Evolutionary conservation across 2,888 invertebrate genomes (phyloP), one percentile per base, ranked within the genome.

Genomic region (Physocephala rufipes): DNA sequence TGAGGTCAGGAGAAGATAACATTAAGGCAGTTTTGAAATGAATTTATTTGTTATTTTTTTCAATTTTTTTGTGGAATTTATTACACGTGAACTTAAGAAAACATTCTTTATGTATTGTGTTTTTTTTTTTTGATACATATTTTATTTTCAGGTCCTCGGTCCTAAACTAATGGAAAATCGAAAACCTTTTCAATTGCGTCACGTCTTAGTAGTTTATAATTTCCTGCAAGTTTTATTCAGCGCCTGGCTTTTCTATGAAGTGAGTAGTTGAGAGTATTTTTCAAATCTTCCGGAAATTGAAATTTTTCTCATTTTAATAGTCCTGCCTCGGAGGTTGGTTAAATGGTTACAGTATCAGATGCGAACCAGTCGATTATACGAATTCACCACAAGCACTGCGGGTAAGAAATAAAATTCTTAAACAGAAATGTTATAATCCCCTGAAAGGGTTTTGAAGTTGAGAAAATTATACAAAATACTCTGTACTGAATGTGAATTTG

Each of bases 151-250:
- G 90, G 88, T 91, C 71, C 80, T 92, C 73, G 95, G 96, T 2
- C 95, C 95, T 47, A 90, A 89, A 80, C 82, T 94, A 36, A 96
- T 97, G 96, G 91, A 92, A 82, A 91, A 94, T 85, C 89, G 95
- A 82, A 92, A 94, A 87, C 93, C 96, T 0, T 92, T 92, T 78
- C 89, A 94, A 79, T 87, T 96, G 65, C 90, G 92, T 76, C 89
- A 88, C 77, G 86, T 93, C 36, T 89, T 97, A 79, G 90, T 96
- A 75, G 89, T 90, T 79, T 96, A 96, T 86, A 97, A 96, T 87
- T 88, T 93, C 67, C 88, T 92, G 74, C 96, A 96, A 92, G 86
- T 85, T 64, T 58, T 82, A 79, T 88, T 85, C 78, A 90, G 90
- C 85, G 85, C 79, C 75, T 90, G 81, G 87, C 85, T 86, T 78